Percentiles rank a stretch among this genome's conserved stretches.
Conservation (phyloP, 2,888 invertebrate species). For the Cephus pulcher region DNA sequence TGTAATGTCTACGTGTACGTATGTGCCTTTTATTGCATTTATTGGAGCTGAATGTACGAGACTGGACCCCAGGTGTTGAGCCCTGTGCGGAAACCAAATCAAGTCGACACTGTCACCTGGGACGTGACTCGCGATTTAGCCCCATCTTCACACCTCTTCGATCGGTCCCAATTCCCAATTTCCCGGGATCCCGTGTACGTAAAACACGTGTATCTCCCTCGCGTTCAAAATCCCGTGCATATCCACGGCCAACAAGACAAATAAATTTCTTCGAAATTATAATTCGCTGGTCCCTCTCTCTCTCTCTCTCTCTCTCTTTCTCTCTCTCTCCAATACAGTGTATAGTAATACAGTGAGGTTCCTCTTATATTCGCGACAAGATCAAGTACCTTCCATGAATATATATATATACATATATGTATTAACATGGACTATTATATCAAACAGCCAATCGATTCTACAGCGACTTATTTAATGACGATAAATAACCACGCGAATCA, state of each 20-base stretch:
- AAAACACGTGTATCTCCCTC: not conserved
- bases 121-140: conserved; percentile 63
- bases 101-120: conserved; percentile 67
- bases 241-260: conserved; percentile 18
- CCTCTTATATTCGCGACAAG: not conserved
- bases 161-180: conserved; percentile 2
- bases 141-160: not conserved
- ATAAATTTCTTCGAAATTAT: conserved; percentile 19
- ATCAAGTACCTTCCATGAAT: too few relatives aligned
- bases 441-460: too few relatives aligned
- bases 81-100: conserved; percentile 68
- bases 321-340: not conserved
- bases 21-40: conserved; percentile 16
- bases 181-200: not conserved
- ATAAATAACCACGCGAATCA: not conserved
- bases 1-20: not conserved
- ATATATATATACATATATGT: too few relatives aligned
- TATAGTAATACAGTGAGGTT: not conserved
- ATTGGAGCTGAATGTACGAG: conserved; percentile 63
- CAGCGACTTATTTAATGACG: too few relatives aligned
- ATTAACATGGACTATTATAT: too few relatives aligned
- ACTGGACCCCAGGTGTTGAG: conserved; percentile 68
- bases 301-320: not conserved
- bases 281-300: conserved; percentile 38
- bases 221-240: conserved; percentile 7